Evolutionary conservation across 2,113 vertebrate genomes (phyloP).

Genomic region (rat (Rattus norvegicus)): GRCr8 NC_086024.1:49731501-49732000

Average conservation of each 20-base stretch:
- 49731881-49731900: constrained; percentile 90
- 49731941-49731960: constrained; percentile 84
- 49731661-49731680: constrained; percentile 92
- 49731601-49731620: constrained; percentile 91
- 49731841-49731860: constrained; percentile 90
- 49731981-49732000: constrained; percentile 85
- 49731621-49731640: constrained; percentile 93
- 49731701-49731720: constrained; percentile 90
- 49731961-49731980: constrained; percentile 83
- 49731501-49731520: constrained; percentile 90
- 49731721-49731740: constrained; percentile 88
- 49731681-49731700: constrained; percentile 90
- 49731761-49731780: constrained; percentile 87
- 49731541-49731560: constrained; percentile 88
- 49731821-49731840: constrained; percentile 82
- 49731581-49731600: constrained; percentile 88
- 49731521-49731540: constrained; percentile 90
- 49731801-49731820: constrained; percentile 83
- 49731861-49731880: constrained; percentile 85
- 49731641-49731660: constrained; percentile 93
- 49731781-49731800: constrained; percentile 86
- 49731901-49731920: constrained; percentile 87
- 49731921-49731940: constrained; percentile 86
- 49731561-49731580: constrained; percentile 86
- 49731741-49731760: constrained; percentile 89